Evolutionary conservation across 2,888 invertebrate species (phyloP).

Genomic region (Platypus cylindrus): DNA sequence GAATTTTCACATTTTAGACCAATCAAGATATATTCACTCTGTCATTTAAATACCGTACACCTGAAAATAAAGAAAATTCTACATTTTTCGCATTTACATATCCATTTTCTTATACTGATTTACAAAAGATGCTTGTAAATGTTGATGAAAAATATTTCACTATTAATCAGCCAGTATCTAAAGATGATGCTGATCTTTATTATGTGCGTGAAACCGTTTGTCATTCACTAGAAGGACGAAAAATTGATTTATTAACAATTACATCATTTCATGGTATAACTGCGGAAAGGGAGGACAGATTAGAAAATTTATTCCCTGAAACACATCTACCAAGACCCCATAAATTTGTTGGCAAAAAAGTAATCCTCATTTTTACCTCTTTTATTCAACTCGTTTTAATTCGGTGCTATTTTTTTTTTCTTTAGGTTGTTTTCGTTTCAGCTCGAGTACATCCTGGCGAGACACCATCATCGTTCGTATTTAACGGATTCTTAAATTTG

Average conservation of each 20-base stretch:
- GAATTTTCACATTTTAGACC: conserved; percentile 37
- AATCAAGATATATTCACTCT: conserved; percentile 61
- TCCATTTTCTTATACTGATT: conserved; percentile 75
- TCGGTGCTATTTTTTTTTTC: too few relatives aligned
- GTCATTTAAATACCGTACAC: conserved; percentile 58
- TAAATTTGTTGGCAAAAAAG: conserved; percentile 68
- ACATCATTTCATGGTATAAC: conserved; percentile 68
- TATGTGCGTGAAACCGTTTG: conserved; percentile 72
- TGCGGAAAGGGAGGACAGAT: conserved; percentile 54
- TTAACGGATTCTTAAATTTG: conserved; percentile 77
- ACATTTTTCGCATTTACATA: conserved; percentile 86
- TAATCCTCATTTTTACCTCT: conserved; percentile 24
- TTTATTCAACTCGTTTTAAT: neutral
- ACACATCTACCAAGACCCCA: conserved; percentile 51
- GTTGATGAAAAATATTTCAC: conserved; percentile 52
- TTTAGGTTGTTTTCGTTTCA: conserved; percentile 67
- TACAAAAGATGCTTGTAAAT: conserved; percentile 57
- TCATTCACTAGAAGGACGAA: conserved; percentile 62
- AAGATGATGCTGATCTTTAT: conserved; percentile 70
- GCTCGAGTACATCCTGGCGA: conserved; percentile 89
- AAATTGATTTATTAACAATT: conserved; percentile 73
- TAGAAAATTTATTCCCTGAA: conserved; percentile 64
- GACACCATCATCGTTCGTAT: conserved; percentile 80
- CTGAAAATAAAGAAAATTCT: conserved; percentile 56
- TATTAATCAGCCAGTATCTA: conserved; percentile 24